A percentile compares a stretch with the other conserved stretches of the same genome.
Conservation (phyloP, 2,797 vertebrate genomes). For the Lutjanus argentimaculatus region DNA sequence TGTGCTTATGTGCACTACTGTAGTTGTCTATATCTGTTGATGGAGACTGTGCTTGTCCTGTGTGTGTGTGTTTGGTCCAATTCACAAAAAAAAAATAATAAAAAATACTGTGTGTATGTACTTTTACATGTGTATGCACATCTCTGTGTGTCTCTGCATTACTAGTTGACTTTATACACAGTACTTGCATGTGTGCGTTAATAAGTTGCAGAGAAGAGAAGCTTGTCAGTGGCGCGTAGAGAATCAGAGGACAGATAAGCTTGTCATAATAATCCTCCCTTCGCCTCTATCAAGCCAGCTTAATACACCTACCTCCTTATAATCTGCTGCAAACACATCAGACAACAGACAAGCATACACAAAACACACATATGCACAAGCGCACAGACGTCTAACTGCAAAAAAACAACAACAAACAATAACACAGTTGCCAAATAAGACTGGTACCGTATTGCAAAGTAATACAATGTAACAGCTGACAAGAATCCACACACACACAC, state of each 20-base stretch:
- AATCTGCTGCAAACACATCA: slow-evolving; percentile 40
- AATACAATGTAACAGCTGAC: too few relatives aligned
- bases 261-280: slow-evolving; percentile 59
- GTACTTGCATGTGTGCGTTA: background rate
- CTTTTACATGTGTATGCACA: background rate
- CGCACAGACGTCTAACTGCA: slow-evolving; percentile 1
- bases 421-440: background rate
- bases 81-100: background rate
- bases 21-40: background rate
- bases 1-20: background rate
- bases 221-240: slow-evolving; percentile 32
- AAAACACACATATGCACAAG: slow-evolving; percentile 9
- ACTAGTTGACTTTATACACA: background rate
- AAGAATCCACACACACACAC: too few relatives aligned
- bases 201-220: slow-evolving; percentile 19
- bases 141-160: background rate
- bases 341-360: slow-evolving; percentile 23
- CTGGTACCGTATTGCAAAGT: background rate
- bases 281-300: slow-evolving; percentile 35
- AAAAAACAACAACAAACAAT: background rate
- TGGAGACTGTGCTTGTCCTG: background rate
- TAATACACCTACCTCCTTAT: slow-evolving; percentile 47
- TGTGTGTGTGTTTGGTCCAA: slow-evolving; percentile 17
- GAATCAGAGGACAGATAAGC: slow-evolving; percentile 47
- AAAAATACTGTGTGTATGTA: background rate